Base-by-base conservation (phyloP, 2,888 invertebrate genomes). In the Diadromus collaris region DNA sequence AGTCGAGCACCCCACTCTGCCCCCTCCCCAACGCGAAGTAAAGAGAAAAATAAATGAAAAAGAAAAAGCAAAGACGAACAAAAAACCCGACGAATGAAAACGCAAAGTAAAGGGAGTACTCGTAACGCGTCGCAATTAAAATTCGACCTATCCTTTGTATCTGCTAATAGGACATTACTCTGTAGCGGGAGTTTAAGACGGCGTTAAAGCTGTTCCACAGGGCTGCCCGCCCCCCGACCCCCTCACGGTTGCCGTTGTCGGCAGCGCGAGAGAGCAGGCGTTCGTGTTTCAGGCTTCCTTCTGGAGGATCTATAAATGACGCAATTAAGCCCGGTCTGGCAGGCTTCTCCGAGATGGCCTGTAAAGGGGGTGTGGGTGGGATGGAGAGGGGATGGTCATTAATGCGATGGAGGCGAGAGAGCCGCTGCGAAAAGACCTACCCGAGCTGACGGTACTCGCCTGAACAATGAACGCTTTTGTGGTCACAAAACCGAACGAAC, bases 111-210 rank as follows among this genome's bases (percentile, higher is more conserved):
- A 68, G 48, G 70, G 51, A 65, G 54, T 76, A 72, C 71, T 74
- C 56, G 60, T 80, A 76, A 79, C 73, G 73, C 44, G 75, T 83
- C 44, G 82, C 83, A 84, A 85, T 87, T 84, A 85, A 86, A 86
- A 86, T 86, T 87, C 76, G 84, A 88, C 86, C 86, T 84, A 83
- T 84, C 86, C 85, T 87, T 88, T 87, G 85, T 87, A 85, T 73
- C 81, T 81, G 83, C 85, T 88, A 87, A 89, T 86, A 86, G 87
- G 84, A 86, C 85, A 85, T 86, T 87, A 85, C 80, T 82, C 79
- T 72, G 72, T 58, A 64, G 76, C 68, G 80, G 72, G 73, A 76
- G 78, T 80, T 48, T 77, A 67, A 73, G 78, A 80, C 76, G 80
- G 58, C 83, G 82, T 83, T 85, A 83, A 85, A 86, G 84, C 56